Conservation (phyloP, 23 tunicate species). For the Halocynthia aurantium region DNA sequence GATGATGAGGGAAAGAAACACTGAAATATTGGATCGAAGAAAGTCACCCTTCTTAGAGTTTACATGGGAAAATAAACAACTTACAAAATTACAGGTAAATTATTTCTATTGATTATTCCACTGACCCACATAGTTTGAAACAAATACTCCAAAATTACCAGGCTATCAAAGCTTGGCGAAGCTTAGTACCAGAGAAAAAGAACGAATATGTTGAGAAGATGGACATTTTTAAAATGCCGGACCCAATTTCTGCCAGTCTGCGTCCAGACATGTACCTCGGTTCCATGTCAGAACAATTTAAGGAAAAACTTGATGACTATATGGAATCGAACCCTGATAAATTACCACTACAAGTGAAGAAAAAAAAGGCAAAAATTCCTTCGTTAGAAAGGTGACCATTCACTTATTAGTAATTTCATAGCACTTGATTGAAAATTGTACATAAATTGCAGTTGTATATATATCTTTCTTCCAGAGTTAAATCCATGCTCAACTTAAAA, state of each 20-base stretch:
- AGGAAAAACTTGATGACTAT: conserved; percentile 33
- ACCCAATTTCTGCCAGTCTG: conserved; percentile 38
- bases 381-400: conserved; percentile 39
- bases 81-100: conserved; percentile 21
- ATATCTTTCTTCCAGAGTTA: conserved; percentile 28
- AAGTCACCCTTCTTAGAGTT: conserved; percentile 48
- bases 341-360: conserved; percentile 28
- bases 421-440: too few relatives aligned
- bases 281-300: conserved; percentile 58
- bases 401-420: too few relatives aligned
- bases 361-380: conserved; percentile 11
- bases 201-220: conserved; percentile 14
- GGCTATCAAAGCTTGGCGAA: conserved; percentile 28
- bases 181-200: conserved; percentile 10
- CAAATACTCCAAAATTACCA: neutral
- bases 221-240: conserved; percentile 20
- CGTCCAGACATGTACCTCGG: conserved; percentile 83
- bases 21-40: neutral
- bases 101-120: neutral
- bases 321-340: conserved; percentile 20
- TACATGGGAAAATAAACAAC: conserved; percentile 1
- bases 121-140: neutral
- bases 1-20: conserved; percentile 16
- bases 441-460: neutral
- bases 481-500: conserved; percentile 34